Conservation (phyloP, 2,797 vertebrate genomes). For the Sciaenops ocellatus region DNA sequence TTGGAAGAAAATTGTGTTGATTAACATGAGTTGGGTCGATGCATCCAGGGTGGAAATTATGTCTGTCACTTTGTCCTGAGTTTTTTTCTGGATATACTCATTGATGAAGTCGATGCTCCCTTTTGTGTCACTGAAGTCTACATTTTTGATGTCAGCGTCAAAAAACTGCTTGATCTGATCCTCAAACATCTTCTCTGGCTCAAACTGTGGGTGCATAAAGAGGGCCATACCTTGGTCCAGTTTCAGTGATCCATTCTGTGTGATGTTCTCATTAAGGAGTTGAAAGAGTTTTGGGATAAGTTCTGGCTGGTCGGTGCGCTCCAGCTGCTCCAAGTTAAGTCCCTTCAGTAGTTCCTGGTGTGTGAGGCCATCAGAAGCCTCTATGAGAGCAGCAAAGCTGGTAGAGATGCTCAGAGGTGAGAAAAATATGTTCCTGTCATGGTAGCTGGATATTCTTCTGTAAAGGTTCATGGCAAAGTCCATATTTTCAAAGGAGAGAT, state of each 20-base stretch:
- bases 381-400: slow-evolving; percentile 83
- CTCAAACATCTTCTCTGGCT: slow-evolving; percentile 82
- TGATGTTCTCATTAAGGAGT: slow-evolving; percentile 85
- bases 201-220: slow-evolving; percentile 85
- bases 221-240: slow-evolving; percentile 86
- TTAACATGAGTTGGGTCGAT: slow-evolving; percentile 85
- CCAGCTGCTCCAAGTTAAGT: slow-evolving; percentile 84
- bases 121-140: slow-evolving; percentile 85
- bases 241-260: slow-evolving; percentile 81
- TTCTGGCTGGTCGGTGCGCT: slow-evolving; percentile 63
- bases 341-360: slow-evolving; percentile 83
- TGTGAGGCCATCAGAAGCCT: slow-evolving; percentile 87
- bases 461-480: slow-evolving; percentile 94
- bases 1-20: slow-evolving; percentile 91
- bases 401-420: slow-evolving; percentile 90
- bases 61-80: slow-evolving; percentile 82
- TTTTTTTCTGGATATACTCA: slow-evolving; percentile 85
- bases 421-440: slow-evolving; percentile 92
- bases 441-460: slow-evolving; percentile 87
- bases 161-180: slow-evolving; percentile 88
- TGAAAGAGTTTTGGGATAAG: slow-evolving; percentile 87
- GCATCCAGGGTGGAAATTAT: slow-evolving; percentile 86
- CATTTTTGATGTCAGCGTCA: slow-evolving; percentile 83
- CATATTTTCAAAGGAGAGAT: slow-evolving; percentile 88
- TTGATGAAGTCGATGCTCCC: slow-evolving; percentile 83